These are phyloP conservation scores for Aythya baeri DNA, from an alignment of 2,113 vertebrate genomes.

Conservation along the genomic window DNA sequence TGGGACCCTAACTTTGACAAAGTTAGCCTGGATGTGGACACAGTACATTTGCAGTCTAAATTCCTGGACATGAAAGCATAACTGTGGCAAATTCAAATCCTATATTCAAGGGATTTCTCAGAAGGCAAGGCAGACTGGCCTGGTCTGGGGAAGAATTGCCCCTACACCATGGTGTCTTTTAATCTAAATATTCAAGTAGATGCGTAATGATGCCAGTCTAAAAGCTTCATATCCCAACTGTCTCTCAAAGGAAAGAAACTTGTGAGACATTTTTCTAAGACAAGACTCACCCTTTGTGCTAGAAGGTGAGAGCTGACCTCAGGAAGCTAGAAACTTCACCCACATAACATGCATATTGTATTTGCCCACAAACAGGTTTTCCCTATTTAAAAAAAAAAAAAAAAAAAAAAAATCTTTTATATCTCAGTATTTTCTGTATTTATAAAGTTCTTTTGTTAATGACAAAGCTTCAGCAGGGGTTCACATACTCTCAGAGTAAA, in stretches of 20 bases:
- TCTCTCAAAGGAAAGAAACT: neutral
- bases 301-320: slow-evolving; percentile 32
- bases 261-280: slow-evolving; percentile 14
- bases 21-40: neutral
- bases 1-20: neutral
- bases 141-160: neutral
- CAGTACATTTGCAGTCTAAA: neutral
- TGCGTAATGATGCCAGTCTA: neutral
- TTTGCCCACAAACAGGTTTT: slow-evolving; percentile 44
- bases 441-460: slow-evolving; percentile 67
- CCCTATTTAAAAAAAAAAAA: slow-evolving; percentile 38
- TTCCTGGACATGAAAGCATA: neutral
- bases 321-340: slow-evolving; percentile 37
- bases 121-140: neutral
- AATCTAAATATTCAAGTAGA: neutral
- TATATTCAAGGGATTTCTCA: neutral
- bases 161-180: neutral
- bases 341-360: slow-evolving; percentile 52
- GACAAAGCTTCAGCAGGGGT: slow-evolving; percentile 30
- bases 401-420: slow-evolving; percentile 35
- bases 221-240: neutral
- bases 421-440: slow-evolving; percentile 42
- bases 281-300: slow-evolving; percentile 7
- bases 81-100: neutral
- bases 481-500: slow-evolving; percentile 59